Base-by-base conservation (phyloP, 2,797 vertebrate genomes). In the Mareca penelope region DNA sequence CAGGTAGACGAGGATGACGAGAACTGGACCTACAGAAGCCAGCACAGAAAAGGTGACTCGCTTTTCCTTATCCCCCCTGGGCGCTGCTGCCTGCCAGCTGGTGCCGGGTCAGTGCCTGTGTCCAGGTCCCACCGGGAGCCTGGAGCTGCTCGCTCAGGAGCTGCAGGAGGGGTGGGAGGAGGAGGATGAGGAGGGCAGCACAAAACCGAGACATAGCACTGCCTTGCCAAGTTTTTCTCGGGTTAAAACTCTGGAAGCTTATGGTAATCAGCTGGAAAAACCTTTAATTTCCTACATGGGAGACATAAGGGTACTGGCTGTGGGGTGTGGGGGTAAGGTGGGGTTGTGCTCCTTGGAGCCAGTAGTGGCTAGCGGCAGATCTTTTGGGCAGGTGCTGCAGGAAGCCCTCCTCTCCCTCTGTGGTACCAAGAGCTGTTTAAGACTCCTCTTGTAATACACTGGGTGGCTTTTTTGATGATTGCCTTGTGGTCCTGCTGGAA, bases 21-120 rank as follows among this genome's bases (percentile, higher is more conserved):
- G n/a, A 98, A 98, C 82, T 99, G 99, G 99, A 98, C 98, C 60
- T 99, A 98, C 96, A 97, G 97, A 64, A 98, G 98, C 63, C 99
- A 98, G 80, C 98, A 98, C 95, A 98, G 97, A 96, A 99, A 98
- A 98, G 99, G 99, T 99, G 98, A 99, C 82, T 85, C 4, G 24
- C 71, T 93, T 96, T 95, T 80, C 84, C 59, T 90, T 56, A 79
- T 88, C 91, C 81, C 88, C 59, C 76, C 75, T 13, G 46, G 29
- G 28, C 9, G 33, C 70, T 53, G 83, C 73, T 46, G 37, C 31
- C 2, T 31, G 83, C 29, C 65, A 59, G 73, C 29, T 21, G 28
- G 21, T 24, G 13, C 48, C 12, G 48, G 64, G 14, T 82, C 64
- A 4, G 0, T 5, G 67, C 35, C 15, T 55, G 22, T 26, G 35